A percentile compares a stretch with the other conserved stretches of the same genome.
Evolutionary conservation across 2,797 vertebrate genomes (phyloP).

Genomic region (Adelosebastes latens): DNA sequence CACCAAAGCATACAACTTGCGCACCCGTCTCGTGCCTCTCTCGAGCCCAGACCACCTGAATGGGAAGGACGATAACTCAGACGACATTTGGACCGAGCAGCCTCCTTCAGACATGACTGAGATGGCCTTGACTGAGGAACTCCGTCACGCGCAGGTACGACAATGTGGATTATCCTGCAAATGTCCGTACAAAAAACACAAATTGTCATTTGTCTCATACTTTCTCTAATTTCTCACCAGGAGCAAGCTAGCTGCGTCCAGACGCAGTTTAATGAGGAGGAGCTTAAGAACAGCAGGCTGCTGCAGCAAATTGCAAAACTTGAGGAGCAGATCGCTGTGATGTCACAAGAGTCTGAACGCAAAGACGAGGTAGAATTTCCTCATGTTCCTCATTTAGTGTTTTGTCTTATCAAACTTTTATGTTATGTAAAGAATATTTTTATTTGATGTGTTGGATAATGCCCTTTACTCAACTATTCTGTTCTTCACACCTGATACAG

Average conservation of each 20-base stretch:
- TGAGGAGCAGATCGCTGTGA: constrained; percentile 87
- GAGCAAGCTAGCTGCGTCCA: constrained; percentile 87
- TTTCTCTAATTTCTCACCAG: constrained; percentile 69
- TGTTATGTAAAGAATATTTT: not conserved
- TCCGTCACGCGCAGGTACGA: constrained; percentile 87
- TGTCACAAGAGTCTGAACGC: constrained; percentile 80
- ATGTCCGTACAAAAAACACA: not conserved
- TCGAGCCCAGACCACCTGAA: constrained; percentile 87
- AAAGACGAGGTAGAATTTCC: constrained; percentile 73
- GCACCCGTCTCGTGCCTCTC: constrained; percentile 82
- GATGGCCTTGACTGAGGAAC: constrained; percentile 91
- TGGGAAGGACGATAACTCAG: constrained; percentile 44
- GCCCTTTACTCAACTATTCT: not conserved
- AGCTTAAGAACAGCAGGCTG: constrained; percentile 89
- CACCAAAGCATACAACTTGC: constrained; percentile 88
- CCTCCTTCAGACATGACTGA: constrained; percentile 89
- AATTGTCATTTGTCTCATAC: not conserved
- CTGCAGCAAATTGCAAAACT: constrained; percentile 88
- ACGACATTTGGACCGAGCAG: constrained; percentile 86
- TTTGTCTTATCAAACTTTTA: not conserved
- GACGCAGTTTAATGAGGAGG: constrained; percentile 88
- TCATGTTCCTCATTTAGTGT: not conserved
- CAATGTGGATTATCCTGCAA: not conserved
- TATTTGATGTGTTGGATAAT: not conserved
- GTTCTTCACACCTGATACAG: constrained; percentile 62